These are phyloP conservation scores for Apoderus coryli DNA, from an alignment of 2,888 invertebrate genomes.

Conservation along the genomic window DNA sequence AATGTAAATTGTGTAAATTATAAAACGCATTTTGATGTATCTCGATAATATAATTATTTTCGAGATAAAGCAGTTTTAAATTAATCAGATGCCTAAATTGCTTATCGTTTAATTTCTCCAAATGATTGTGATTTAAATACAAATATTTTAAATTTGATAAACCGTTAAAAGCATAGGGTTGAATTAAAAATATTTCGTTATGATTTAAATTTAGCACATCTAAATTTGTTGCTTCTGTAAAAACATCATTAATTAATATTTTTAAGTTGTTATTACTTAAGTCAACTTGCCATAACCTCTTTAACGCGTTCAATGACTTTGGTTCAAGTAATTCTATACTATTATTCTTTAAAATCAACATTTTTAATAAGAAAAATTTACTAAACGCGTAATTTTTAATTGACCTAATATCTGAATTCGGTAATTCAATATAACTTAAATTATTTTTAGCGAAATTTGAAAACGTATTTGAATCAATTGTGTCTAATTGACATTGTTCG, in stretches of 20 bases:
- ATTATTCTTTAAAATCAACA: conserved; percentile 29
- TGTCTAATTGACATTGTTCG: conserved; percentile 25
- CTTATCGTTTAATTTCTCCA: conserved; percentile 27
- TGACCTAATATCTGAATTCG: conserved; percentile 20
- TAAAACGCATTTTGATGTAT: conserved; percentile 31
- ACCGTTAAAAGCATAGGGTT: conserved; percentile 29
- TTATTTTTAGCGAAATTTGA: conserved; percentile 26
- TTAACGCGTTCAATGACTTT: conserved; percentile 28
- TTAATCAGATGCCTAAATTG: conserved; percentile 28
- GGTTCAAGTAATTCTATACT: conserved; percentile 27
- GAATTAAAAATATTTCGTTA: conserved; percentile 28
- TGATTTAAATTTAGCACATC: conserved; percentile 29
- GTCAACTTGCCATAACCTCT: conserved; percentile 26
- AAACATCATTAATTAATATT: conserved; percentile 26
- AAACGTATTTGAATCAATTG: conserved; percentile 26
- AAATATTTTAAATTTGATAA: conserved; percentile 29
- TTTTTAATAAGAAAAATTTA: conserved; percentile 26
- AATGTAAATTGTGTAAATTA: conserved; percentile 26
- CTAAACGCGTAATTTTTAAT: conserved; percentile 25
- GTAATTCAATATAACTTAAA: conserved; percentile 25
- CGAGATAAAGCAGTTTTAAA: conserved; percentile 30
- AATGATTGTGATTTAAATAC: conserved; percentile 30
- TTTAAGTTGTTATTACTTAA: conserved; percentile 25
- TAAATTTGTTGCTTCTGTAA: conserved; percentile 28
- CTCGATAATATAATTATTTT: conserved; percentile 30